Evolutionary conservation across 2,888 invertebrate genomes (phyloP).

Genomic region (Mythimna albipuncta): DNA sequence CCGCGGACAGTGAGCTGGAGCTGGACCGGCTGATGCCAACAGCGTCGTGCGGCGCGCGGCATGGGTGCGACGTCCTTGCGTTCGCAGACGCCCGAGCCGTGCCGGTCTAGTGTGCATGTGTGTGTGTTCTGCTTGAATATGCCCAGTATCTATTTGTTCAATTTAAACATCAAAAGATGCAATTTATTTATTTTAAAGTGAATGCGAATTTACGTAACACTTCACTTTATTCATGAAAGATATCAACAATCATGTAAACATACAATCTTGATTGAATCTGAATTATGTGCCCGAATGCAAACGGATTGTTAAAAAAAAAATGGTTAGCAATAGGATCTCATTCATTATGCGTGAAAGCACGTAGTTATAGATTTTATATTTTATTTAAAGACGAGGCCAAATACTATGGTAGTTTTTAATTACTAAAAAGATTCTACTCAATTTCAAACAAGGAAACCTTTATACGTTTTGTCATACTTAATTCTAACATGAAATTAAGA

Average conservation of each 20-base stretch:
- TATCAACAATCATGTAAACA: not conserved
- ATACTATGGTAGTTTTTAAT: not conserved
- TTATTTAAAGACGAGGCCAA: not conserved
- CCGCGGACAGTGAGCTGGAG: not conserved
- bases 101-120: not conserved
- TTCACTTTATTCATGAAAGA: not conserved
- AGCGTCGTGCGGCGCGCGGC: conserved; percentile 7
- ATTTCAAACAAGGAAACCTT: not conserved
- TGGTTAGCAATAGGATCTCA: no score
- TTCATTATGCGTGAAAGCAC: not conserved
- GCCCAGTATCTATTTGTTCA: no score
- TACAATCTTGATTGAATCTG: not conserved
- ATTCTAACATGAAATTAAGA: not conserved
- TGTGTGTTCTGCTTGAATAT: not conserved
- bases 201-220: not conserved
- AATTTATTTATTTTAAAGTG: not conserved
- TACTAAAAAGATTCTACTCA: not conserved
- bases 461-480: not conserved
- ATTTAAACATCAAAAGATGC: no score
- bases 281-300: not conserved
- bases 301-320: not conserved
- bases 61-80: no score
- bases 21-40: conserved; percentile 8
- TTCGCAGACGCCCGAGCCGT: not conserved
- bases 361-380: not conserved